These are phyloP conservation scores for Eudasyphora cyanicolor DNA, from an alignment of 2,888 invertebrate genomes.

Conservation along the genomic window DNA sequence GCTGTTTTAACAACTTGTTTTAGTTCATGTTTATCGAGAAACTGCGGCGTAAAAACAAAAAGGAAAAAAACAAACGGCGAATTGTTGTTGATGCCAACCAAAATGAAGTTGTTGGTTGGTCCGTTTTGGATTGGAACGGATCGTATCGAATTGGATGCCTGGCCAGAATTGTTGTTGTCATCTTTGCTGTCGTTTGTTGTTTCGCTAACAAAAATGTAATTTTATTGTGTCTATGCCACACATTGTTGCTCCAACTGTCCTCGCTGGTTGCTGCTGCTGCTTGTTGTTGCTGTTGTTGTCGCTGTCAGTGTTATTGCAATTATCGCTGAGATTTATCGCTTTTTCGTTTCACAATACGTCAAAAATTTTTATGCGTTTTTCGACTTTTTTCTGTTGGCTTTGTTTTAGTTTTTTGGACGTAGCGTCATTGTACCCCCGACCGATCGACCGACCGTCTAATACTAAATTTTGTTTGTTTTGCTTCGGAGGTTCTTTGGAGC, in stretches of 20 bases:
- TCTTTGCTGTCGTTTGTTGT: slow-evolving; percentile 10
- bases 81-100: neutral
- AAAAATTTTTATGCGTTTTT: slow-evolving; percentile 61
- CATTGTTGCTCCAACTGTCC: slow-evolving; percentile 23
- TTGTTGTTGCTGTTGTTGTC: slow-evolving; percentile 40
- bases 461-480: slow-evolving; percentile 1
- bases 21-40: slow-evolving; percentile 57
- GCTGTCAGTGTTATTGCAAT: slow-evolving; percentile 61
- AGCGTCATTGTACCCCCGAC: neutral
- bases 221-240: slow-evolving; percentile 45
- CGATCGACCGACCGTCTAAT: neutral
- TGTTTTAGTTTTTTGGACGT: slow-evolving; percentile 17
- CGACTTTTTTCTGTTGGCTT: slow-evolving; percentile 17
- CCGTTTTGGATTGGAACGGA: neutral
- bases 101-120: slow-evolving; percentile 59
- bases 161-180: neutral
- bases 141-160: neutral
- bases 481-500: neutral
- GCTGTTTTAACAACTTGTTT: slow-evolving; percentile 64
- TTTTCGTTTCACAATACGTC: slow-evolving; percentile 62
- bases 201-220: slow-evolving; percentile 56
- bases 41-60: slow-evolving; percentile 34
- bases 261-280: slow-evolving; percentile 36
- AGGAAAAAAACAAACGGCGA: slow-evolving; percentile 11
- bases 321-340: slow-evolving; percentile 66